Percentiles rank a stretch among this genome's conserved stretches.
These are phyloP conservation scores for Anableps anableps DNA, from an alignment of 2,797 vertebrate species.

Conservation along the genomic window DNA sequence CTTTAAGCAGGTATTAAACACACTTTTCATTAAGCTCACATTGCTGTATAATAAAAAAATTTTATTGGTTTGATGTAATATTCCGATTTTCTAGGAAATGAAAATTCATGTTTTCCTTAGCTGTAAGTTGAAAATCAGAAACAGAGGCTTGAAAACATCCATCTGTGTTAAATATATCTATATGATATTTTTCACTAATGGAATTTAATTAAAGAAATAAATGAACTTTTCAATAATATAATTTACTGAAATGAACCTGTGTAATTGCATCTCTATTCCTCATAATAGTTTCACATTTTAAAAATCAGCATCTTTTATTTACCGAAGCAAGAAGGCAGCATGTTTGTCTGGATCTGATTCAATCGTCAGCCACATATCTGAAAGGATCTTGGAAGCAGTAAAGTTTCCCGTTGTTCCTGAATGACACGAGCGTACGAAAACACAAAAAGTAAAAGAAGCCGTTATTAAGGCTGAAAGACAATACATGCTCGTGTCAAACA, in stretches of 20 bases:
- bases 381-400: constrained; percentile 79
- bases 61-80: neutral
- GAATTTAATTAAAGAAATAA: neutral
- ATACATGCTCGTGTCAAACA: constrained; percentile 36
- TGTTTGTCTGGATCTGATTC: constrained; percentile 83
- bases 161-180: neutral
- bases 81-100: neutral
- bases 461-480: constrained; percentile 55
- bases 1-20: neutral
- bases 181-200: neutral
- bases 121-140: neutral
- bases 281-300: constrained; percentile 14
- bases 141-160: neutral
- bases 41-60: neutral
- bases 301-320: constrained; percentile 56
- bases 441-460: constrained; percentile 14
- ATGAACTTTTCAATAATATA: neutral
- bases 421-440: constrained; percentile 29
- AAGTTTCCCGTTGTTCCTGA: constrained; percentile 87
- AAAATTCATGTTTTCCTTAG: neutral
- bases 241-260: neutral
- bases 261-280: neutral
- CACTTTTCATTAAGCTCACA: neutral
- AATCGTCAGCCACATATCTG: constrained; percentile 82
- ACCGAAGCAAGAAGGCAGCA: constrained; percentile 86